Evolutionary conservation across 2,113 vertebrate genomes (phyloP).

Genomic region (Xenotilapia flavipinnis): DNA sequence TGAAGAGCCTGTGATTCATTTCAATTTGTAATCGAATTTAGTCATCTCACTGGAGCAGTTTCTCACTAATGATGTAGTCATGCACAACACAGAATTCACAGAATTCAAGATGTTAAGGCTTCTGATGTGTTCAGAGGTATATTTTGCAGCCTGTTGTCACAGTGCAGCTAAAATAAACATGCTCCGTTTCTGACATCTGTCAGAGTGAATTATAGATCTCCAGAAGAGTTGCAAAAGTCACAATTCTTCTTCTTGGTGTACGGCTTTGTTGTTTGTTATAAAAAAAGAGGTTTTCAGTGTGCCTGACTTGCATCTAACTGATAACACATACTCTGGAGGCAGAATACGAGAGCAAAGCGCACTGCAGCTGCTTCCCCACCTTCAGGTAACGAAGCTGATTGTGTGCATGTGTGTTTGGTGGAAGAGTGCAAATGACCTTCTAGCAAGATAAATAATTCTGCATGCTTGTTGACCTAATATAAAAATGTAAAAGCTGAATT

Average conservation of each 20-base stretch:
- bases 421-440: constrained; percentile 30
- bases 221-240: constrained; percentile 31
- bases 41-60: not conserved
- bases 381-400: constrained; percentile 15
- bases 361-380: constrained; percentile 41
- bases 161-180: constrained; percentile 34
- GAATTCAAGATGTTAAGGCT: not conserved
- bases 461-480: constrained; percentile 6
- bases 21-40: constrained; percentile 24
- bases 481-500: constrained; percentile 9
- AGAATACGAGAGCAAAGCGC: constrained; percentile 2
- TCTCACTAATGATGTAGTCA: constrained; percentile 15
- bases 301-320: constrained; percentile 18
- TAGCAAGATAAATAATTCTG: constrained; percentile 26
- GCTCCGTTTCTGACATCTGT: constrained; percentile 53
- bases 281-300: constrained; percentile 38
- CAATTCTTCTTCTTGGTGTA: constrained; percentile 29
- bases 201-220: constrained; percentile 56
- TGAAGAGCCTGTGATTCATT: not conserved
- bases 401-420: not conserved
- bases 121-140: constrained; percentile 9
- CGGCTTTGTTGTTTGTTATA: constrained; percentile 35
- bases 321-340: constrained; percentile 32
- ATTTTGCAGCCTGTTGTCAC: constrained; percentile 36
- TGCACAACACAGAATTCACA: not conserved